These are phyloP conservation scores for Lamprotornis superbus DNA, from an alignment of 2,113 vertebrate genomes.

Conservation along the genomic window DNA sequence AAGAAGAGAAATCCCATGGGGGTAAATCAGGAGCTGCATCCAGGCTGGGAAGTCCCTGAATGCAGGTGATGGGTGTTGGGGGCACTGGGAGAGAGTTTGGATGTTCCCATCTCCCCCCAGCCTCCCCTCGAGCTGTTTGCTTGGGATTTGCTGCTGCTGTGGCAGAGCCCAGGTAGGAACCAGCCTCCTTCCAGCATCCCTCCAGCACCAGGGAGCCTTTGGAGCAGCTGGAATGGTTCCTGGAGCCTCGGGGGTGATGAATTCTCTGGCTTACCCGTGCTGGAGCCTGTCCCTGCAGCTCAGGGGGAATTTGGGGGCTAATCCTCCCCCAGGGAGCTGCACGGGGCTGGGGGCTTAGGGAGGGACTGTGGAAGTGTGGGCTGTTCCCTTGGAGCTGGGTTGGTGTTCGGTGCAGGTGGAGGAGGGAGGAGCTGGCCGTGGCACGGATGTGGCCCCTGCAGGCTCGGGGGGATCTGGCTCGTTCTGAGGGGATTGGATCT, in stretches of 20 bases:
- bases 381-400: not conserved
- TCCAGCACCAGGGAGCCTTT: fast-evolving
- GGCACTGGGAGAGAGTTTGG: not conserved
- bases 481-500: not conserved
- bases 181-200: not conserved
- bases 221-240: fast-evolving
- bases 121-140: not conserved
- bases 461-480: not conserved
- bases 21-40: fast-evolving
- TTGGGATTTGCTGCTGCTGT: not conserved
- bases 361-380: not conserved
- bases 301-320: not conserved
- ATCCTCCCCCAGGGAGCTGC: not conserved
- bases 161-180: not conserved
- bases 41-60: not conserved
- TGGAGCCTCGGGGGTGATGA: not conserved
- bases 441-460: not conserved
- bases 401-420: not conserved
- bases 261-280: fast-evolving
- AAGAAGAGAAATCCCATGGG: not conserved
- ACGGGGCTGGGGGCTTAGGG: not conserved
- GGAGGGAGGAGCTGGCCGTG: not conserved
- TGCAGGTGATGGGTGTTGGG: fast-evolving
- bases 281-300: not conserved
- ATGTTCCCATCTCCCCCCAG: fast-evolving